These are phyloP conservation scores for Pterophyllum scalare DNA, from an alignment of 2,113 vertebrate species.

Conservation along the genomic window DNA sequence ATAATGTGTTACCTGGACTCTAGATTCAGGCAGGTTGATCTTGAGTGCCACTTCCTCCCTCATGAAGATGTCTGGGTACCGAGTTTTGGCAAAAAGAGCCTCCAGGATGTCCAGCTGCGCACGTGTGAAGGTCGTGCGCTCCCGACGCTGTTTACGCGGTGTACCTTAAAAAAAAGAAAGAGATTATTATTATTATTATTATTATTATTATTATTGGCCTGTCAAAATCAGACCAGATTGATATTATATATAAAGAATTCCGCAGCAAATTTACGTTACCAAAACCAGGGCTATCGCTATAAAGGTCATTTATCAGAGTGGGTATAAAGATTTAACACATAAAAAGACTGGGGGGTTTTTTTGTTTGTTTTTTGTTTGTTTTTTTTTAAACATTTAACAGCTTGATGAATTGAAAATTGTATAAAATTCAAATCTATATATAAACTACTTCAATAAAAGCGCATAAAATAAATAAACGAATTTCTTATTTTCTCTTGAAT, in stretches of 20 bases:
- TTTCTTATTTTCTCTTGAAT: background rate
- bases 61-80: slow-evolving; percentile 92
- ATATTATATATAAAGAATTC: no score
- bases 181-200: slow-evolving; percentile 20
- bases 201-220: background rate
- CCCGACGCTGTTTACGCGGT: slow-evolving; percentile 87
- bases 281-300: background rate
- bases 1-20: slow-evolving; percentile 83
- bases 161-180: slow-evolving; percentile 62
- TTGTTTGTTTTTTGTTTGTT: no score
- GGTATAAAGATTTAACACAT: background rate
- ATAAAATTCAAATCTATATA: background rate
- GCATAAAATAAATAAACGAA: background rate
- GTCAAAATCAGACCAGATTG: background rate
- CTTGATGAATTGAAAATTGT: background rate
- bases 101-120: slow-evolving; percentile 89
- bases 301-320: background rate
- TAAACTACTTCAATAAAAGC: background rate
- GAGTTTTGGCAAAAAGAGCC: slow-evolving; percentile 88
- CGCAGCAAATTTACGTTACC: no score
- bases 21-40: slow-evolving; percentile 88
- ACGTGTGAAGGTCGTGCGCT: slow-evolving; percentile 89
- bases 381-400: background rate
- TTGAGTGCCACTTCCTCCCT: slow-evolving; percentile 89
- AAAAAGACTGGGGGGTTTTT: no score